These are phyloP conservation scores for Calonectris borealis DNA, from an alignment of 2,113 vertebrate genomes.

Conservation along the genomic window DNA sequence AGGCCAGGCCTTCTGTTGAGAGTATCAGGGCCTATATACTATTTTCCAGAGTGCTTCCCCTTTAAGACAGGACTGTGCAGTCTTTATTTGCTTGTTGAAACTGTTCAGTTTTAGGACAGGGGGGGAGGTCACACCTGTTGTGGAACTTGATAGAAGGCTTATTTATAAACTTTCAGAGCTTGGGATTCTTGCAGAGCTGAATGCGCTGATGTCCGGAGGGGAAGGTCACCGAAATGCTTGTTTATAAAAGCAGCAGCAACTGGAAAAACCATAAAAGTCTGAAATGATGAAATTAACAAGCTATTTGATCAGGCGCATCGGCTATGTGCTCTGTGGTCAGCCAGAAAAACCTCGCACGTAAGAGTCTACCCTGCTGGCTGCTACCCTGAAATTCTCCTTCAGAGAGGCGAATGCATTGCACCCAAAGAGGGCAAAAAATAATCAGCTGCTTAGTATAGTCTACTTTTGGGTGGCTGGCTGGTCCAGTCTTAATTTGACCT, in stretches of 20 bases:
- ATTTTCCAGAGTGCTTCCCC: slow-evolving; percentile 53
- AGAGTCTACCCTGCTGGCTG: slow-evolving; percentile 65
- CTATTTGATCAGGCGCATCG: slow-evolving; percentile 75
- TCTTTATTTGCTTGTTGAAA: slow-evolving; percentile 90
- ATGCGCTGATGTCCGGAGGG: slow-evolving; percentile 90
- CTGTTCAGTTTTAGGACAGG: slow-evolving; percentile 99
- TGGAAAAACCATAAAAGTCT: slow-evolving; percentile 92
- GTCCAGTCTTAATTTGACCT: slow-evolving; percentile 70
- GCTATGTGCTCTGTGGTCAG: slow-evolving; percentile 62
- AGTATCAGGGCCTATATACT: not conserved
- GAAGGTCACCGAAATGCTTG: slow-evolving; percentile 92
- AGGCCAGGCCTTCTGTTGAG: not conserved
- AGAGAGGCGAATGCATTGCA: not conserved
- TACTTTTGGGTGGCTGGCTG: slow-evolving; percentile 54
- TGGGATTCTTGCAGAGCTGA: slow-evolving; percentile 96
- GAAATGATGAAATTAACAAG: slow-evolving; percentile 93
- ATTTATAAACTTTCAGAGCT: slow-evolving; percentile 99
- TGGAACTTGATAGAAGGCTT: slow-evolving; percentile 99
- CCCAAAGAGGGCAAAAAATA: slow-evolving; percentile 53
- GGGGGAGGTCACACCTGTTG: slow-evolving; percentile 99
- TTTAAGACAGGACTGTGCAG: slow-evolving; percentile 74
- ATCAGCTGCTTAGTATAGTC: slow-evolving; percentile 51
- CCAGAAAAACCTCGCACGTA: slow-evolving; percentile 57
- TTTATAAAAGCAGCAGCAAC: slow-evolving; percentile 94
- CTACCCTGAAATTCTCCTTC: slow-evolving; percentile 56